Base-by-base conservation (phyloP, 2,888 invertebrate species). In the Masnerella sp. region DNA sequence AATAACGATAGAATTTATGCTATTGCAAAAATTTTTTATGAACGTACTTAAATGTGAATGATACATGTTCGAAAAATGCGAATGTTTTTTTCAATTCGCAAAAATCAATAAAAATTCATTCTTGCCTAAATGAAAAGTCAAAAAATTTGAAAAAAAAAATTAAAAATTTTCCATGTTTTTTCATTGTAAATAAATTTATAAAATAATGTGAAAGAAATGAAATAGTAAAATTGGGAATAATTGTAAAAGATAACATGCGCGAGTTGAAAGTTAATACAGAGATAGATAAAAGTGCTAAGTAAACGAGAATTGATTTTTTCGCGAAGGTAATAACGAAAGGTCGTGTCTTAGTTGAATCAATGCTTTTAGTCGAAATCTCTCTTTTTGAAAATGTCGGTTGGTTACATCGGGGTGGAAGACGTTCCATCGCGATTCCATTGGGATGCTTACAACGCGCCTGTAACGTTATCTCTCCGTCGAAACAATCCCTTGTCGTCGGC, bases 381-480 rank as follows among this genome's bases (percentile, higher is more conserved):
- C 22, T 49, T 52, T 68, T 49, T 51, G 52, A 62, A 74, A 68
- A 32, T 52, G 43, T 59, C 54, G 64, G 62, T 64, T 61, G 47
- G 54, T n/a, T n/a, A n/a, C n/a, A n/a, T 68, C 59, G 62, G 58
- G 36, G 30, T 20, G 12, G 52, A 61, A 70, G 70, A 69, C 40
- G 64, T 58, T 69, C 25, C 51, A 59, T 65, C 65, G 34, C 61
- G 65, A 74, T 65, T 65, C 65, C 65, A 65, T 59, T 65, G 69
- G 61, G 52, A 70, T 43, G 54, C 65, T 56, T 45, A 28, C 68
- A 42, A 22, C 59, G 28, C 51, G 73, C 61, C 17, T 49, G 69
- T 61, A 65, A 69, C 65, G 69, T 69, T 69, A 69, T 69, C 64
- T 74, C 47, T 20, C 36, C 47, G 43, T 40, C 43, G 61, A 58